Base-by-base conservation (phyloP, 2,888 invertebrate genomes). In the Drosophila trichaetosa region DNA sequence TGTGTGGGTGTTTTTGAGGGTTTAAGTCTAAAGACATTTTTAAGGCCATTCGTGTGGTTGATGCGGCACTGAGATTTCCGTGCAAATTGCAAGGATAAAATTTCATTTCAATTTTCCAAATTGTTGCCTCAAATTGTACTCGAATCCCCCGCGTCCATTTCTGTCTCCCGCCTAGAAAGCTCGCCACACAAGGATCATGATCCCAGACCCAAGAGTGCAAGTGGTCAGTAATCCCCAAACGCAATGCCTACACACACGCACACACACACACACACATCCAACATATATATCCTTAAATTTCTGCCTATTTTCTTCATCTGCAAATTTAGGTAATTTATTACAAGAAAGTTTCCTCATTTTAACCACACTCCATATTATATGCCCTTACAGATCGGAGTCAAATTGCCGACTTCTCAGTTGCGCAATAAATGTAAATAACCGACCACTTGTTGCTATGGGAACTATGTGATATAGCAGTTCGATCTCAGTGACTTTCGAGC, bases 41-140 rank as follows among this genome's bases (percentile, higher is more conserved):
- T 79, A 79, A 83, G 84, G 82, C 82, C 73, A 74, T 79, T 86
- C 73, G 75, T 83, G 75, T 80, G 85, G 82, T 82, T 60, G 69
- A 66, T 73, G 79, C 64, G 67, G 73, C 81, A 27, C 73, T 60
- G 63, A 85, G 87, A 86, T 85, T 85, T 69, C 58, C 83, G 82
- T 85, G 82, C 85, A 85, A 84, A 87, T 85, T 86, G 83, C 83
- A 87, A 75, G 78, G 82, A 83, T 86, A 82, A 78, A 87, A 87
- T 87, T 86, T 87, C 78, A 84, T 84, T 87, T 87, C 83, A 83
- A 81, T 83, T 83, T 84, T 69, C 70, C 73, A 85, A 81, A 85
- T 79, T 84, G 80, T 71, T 73, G 67, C 72, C 69, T 67, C 67
- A 83, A 78, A 84, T 76, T 82, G 72, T 70, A 31, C 46, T 16